phyloP scores from a whole-genome alignment of 2,888 invertebrate species.

The Amaurobius ferox region DNA sequence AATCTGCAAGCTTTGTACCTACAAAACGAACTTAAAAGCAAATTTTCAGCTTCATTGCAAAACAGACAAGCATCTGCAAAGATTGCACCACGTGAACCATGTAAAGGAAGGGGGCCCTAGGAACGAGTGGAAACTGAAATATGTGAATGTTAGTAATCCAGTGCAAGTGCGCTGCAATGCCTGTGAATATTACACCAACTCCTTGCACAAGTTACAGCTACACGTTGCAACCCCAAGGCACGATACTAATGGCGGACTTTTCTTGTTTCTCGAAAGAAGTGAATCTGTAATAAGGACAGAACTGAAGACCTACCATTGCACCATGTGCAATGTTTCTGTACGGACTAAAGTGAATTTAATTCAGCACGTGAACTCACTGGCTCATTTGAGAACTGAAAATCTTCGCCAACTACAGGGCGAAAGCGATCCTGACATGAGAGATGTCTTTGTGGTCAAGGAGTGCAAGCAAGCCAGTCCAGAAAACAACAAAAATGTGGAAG shows the following conservation, averaged over 20 bases:
- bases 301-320: constrained; percentile 84
- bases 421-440: constrained; percentile 72
- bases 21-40: constrained; percentile 98
- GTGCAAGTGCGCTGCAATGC: constrained; percentile 96
- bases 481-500: constrained; percentile 23
- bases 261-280: constrained; percentile 88
- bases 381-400: constrained; percentile 95
- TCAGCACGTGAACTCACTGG: constrained; percentile 87
- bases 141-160: constrained; percentile 88
- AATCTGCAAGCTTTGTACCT: constrained; percentile 97
- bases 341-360: constrained; percentile 89
- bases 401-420: constrained; percentile 87
- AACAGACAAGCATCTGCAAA: constrained; percentile 98
- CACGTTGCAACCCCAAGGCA: constrained; percentile 94
- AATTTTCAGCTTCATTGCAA: constrained; percentile 99
- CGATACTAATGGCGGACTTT: constrained; percentile 89
- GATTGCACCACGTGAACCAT: constrained; percentile 98
- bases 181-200: constrained; percentile 98
- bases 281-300: constrained; percentile 75
- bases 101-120: constrained; percentile 95
- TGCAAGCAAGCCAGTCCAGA: constrained; percentile 33
- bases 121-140: constrained; percentile 94
- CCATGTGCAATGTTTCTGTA: constrained; percentile 90
- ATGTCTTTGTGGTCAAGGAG: constrained; percentile 74
- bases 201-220: constrained; percentile 94